Evolutionary conservation across 2,113 vertebrate genomes (phyloP).

Genomic region (Daphoenositta chrysoptera): DNA sequence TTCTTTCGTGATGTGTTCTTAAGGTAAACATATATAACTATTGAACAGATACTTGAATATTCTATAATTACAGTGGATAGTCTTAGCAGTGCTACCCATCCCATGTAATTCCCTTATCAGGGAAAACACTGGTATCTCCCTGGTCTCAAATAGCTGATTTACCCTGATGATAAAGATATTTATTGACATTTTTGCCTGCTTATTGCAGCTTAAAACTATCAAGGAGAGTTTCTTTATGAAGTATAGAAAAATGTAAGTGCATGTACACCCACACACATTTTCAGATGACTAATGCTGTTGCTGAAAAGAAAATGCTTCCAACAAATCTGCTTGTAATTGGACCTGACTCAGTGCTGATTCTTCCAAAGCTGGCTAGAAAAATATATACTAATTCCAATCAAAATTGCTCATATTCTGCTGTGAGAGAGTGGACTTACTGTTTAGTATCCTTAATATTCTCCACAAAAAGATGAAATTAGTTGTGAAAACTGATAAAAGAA

Average conservation of each 20-base stretch:
- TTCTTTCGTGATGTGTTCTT: not conserved
- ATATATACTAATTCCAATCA: not conserved
- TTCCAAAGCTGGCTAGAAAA: not conserved
- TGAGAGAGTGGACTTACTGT: not conserved
- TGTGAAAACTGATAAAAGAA: not conserved
- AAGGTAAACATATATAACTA: not conserved
- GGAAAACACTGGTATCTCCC: not conserved
- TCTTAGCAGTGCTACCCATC: not conserved
- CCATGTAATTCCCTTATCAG: not conserved
- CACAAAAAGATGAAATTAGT: not conserved
- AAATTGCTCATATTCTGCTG: not conserved
- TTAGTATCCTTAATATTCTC: not conserved
- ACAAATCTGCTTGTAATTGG: not conserved
- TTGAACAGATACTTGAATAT: not conserved
- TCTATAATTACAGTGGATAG: not conserved
- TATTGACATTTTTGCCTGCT: not conserved
- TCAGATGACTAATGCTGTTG: not conserved
- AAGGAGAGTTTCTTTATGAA: not conserved
- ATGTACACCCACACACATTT: not conserved
- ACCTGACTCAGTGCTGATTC: not conserved
- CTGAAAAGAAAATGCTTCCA: constrained; percentile 6
- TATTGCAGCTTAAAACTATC: not conserved
- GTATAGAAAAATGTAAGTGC: not conserved
- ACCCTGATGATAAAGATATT: not conserved
- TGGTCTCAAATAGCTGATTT: not conserved